Evolutionary conservation across 1,140 invertebrate species (phyloP).

Genomic region (Penaeus chinensis): DNA sequence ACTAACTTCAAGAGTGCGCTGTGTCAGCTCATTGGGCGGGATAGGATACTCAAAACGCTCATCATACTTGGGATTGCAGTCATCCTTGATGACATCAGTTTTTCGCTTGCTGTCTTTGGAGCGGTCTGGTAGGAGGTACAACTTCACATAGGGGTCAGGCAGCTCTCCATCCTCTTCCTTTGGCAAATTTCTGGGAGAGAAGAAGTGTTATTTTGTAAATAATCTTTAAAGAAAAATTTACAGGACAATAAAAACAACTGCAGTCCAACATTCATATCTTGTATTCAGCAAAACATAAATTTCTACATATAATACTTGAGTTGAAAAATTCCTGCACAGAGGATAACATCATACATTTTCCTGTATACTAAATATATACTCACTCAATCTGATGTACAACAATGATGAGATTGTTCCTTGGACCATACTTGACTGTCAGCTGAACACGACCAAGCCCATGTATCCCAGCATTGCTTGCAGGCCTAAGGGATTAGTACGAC

Average conservation of each 20-base stretch:
- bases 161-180: constrained; percentile 85
- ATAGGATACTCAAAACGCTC: constrained; percentile 89
- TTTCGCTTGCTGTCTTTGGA: constrained; percentile 90
- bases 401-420: constrained; percentile 83
- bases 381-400: constrained; percentile 90
- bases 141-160: constrained; percentile 94
- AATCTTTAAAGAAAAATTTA: background rate
- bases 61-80: constrained; percentile 90
- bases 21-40: constrained; percentile 75
- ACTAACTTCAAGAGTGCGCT: constrained; percentile 80
- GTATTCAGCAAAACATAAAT: no score
- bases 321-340: no score
- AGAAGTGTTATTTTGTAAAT: constrained; percentile 22
- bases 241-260: no score
- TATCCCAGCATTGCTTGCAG: constrained; percentile 52
- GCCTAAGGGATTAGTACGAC: background rate
- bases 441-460: constrained; percentile 78
- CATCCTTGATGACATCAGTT: constrained; percentile 82
- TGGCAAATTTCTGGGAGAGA: constrained; percentile 77
- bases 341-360: constrained; percentile 31
- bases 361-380: constrained; percentile 68
- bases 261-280: no score
- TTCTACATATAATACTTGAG: no score
- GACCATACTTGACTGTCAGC: constrained; percentile 86
- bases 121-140: constrained; percentile 89